These are phyloP conservation scores for Ashinkailepas kermadecensis DNA, from an alignment of 2,888 invertebrate genomes.

Conservation along the genomic window DNA sequence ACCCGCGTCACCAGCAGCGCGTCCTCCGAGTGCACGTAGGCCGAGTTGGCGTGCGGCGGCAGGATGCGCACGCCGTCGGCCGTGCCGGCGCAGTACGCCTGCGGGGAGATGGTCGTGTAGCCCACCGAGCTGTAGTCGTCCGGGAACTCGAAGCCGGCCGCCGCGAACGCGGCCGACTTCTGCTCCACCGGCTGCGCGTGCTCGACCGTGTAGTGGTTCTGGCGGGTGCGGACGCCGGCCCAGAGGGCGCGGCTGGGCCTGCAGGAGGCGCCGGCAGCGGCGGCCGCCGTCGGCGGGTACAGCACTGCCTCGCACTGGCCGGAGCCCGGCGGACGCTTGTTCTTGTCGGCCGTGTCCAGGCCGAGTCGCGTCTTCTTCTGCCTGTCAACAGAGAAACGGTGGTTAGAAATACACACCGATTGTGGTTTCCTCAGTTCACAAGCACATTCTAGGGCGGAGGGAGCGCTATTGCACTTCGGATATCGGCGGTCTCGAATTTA, in stretches of 20 bases:
- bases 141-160: conserved; percentile 27
- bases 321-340: conserved; percentile 48
- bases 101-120: conserved; percentile 29
- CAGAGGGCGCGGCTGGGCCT: conserved; percentile 64
- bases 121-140: conserved; percentile 32
- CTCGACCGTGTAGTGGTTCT: conserved; percentile 36
- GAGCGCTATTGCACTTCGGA: no score
- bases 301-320: conserved; percentile 51
- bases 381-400: conserved; percentile 27
- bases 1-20: conserved; percentile 29
- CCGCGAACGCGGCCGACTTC: conserved; percentile 31
- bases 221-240: conserved; percentile 56
- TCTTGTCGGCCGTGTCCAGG: conserved; percentile 33
- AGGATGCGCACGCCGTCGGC: conserved; percentile 6
- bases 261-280: conserved; percentile 43
- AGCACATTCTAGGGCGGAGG: no score
- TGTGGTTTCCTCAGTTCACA: no score
- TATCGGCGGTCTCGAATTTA: no score
- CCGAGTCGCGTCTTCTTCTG: conserved; percentile 33
- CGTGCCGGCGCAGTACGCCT: conserved; percentile 7
- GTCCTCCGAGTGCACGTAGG: conserved; percentile 72
- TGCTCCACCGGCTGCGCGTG: conserved; percentile 35
- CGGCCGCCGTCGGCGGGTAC: conserved; percentile 50
- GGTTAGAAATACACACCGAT: background rate
- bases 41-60: conserved; percentile 55